A percentile compares a stretch with the other conserved stretches of the same genome.
Evolutionary conservation across 2,797 vertebrate species (phyloP).

Genomic region (Hydrolagus colliei): DNA sequence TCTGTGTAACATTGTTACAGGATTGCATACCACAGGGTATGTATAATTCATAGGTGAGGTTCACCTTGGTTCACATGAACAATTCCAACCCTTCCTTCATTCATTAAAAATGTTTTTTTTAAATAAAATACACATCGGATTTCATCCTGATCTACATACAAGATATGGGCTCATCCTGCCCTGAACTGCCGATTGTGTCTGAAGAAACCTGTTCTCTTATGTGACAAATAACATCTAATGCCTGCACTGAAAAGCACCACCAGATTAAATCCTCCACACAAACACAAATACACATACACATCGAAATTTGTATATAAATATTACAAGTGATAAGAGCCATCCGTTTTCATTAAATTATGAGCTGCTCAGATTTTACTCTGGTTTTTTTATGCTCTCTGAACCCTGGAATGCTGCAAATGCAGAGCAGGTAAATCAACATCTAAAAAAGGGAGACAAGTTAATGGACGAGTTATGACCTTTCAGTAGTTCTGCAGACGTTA

Average conservation of each 20-base stretch:
- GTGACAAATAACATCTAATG: background rate
- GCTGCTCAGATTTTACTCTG: too few relatives aligned
- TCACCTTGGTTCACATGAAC: constrained; percentile 2
- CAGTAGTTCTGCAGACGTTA: too few relatives aligned
- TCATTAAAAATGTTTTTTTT: background rate
- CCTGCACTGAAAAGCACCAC: background rate
- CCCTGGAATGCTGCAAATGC: too few relatives aligned
- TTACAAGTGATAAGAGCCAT: background rate
- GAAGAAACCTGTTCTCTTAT: background rate
- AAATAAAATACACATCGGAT: background rate
- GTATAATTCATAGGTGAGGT: background rate
- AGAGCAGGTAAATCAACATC: too few relatives aligned
- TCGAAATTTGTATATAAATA: background rate
- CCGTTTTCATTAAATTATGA: background rate
- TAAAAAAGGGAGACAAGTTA: too few relatives aligned
- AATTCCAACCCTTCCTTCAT: background rate
- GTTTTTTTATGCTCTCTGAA: too few relatives aligned
- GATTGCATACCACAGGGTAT: background rate
- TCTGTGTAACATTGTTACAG: background rate
- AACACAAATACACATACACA: background rate
- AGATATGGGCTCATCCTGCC: background rate
- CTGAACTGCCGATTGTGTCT: background rate
- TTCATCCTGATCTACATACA: background rate
- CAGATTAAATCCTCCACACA: background rate
- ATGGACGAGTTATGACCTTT: too few relatives aligned